phyloP scores from a whole-genome alignment of 2,888 invertebrate genomes.

The Melitaea athalia region DNA sequence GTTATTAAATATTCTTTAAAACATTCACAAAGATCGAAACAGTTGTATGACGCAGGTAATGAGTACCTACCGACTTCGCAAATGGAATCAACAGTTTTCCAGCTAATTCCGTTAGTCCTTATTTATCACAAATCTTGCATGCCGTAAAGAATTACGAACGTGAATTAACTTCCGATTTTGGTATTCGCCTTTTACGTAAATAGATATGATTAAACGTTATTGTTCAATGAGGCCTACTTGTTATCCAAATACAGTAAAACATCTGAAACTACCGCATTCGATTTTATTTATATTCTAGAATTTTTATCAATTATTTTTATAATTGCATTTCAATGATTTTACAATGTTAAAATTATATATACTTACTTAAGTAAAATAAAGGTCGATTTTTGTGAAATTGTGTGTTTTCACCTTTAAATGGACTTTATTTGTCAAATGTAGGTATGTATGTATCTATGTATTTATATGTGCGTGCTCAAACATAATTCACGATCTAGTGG shows the following conservation, averaged over 20 bases:
- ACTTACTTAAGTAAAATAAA: neutral
- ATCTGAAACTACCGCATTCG: slow-evolving; percentile 42
- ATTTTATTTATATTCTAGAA: slow-evolving; percentile 14
- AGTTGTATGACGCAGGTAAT: neutral
- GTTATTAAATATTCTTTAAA: too few relatives aligned
- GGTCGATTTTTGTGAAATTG: too few relatives aligned
- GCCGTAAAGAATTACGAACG: slow-evolving; percentile 30
- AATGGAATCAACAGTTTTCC: slow-evolving; percentile 20
- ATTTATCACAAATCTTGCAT: slow-evolving; percentile 35
- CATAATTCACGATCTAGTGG: too few relatives aligned
- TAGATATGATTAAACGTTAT: slow-evolving; percentile 42
- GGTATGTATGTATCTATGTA: too few relatives aligned
- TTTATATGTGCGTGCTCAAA: too few relatives aligned
- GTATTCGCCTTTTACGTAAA: slow-evolving; percentile 36
- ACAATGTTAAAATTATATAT: neutral
- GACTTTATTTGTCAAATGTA: too few relatives aligned
- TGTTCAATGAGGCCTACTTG: slow-evolving; percentile 44
- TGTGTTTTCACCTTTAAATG: too few relatives aligned
- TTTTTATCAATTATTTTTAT: neutral
- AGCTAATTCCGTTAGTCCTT: slow-evolving; percentile 19
- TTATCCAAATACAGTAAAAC: slow-evolving; percentile 45
- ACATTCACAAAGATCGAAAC: too few relatives aligned
- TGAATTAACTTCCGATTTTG: slow-evolving; percentile 38
- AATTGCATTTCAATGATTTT: neutral
- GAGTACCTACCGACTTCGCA: neutral